Evolutionary conservation across 1,140 invertebrate species (phyloP).

Genomic region (silkworm (Bombyx mori)): ASM3026992v2 NC_085114.1:7723501-7724000

Average conservation of each 20-base stretch:
- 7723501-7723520: conserved; percentile 15
- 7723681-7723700: not conserved
- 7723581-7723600: not conserved
- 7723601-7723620: not conserved
- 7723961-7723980: conserved; percentile 22
- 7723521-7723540: conserved; percentile 13
- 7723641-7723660: not conserved
- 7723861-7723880: too few species aligned
- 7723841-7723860: too few species aligned
- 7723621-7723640: not conserved
- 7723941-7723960: conserved; percentile 14
- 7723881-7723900: not conserved
- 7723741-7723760: too few species aligned
- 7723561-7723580: not conserved
- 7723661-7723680: not conserved
- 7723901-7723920: conserved; percentile 8
- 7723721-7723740: too few species aligned
- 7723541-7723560: conserved; percentile 12
- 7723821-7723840: too few species aligned
- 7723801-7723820: too few species aligned
- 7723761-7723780: too few species aligned
- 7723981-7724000: conserved; percentile 25
- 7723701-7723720: too few species aligned
- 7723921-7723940: conserved; percentile 12
- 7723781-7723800: too few species aligned